A percentile compares a stretch with the other conserved stretches of the same genome.
Evolutionary conservation across 2,797 vertebrate species (phyloP).

Genomic region (Falco naumanni): DNA sequence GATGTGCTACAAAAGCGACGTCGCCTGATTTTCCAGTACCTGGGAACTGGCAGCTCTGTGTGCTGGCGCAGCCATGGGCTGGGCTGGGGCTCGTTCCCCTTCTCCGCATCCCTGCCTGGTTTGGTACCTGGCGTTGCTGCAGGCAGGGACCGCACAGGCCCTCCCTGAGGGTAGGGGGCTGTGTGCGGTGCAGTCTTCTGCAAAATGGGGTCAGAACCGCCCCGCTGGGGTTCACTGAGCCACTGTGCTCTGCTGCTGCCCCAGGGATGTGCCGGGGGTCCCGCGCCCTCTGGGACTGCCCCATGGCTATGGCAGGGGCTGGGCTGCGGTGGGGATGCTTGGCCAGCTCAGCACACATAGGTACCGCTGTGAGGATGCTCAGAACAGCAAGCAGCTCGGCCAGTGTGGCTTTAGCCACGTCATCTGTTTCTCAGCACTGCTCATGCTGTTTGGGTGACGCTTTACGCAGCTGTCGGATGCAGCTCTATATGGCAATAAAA

Average conservation of each 20-base stretch:
- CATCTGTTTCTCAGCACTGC: too few relatives aligned
- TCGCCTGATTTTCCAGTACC: background rate
- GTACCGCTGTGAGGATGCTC: background rate
- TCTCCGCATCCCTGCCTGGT: fast-evolving
- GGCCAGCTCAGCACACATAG: fast-evolving
- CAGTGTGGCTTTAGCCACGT: background rate
- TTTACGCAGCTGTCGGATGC: background rate
- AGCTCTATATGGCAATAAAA: background rate
- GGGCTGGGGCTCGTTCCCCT: background rate
- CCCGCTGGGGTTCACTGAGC: fast-evolving
- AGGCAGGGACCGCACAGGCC: background rate
- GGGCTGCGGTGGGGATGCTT: background rate
- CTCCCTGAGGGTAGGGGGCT: background rate
- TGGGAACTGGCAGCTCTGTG: background rate
- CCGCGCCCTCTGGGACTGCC: fast-evolving
- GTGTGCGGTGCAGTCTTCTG: background rate
- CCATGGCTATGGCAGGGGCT: fast-evolving
- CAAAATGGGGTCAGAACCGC: fast-evolving
- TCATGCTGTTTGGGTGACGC: fast-evolving
- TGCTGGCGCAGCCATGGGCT: background rate
- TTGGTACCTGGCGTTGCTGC: background rate
- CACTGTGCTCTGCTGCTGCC: background rate
- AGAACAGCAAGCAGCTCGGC: background rate
- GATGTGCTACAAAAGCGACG: background rate
- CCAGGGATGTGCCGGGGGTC: background rate